Conservation (phyloP, 2,113 vertebrate species). For the Gymnogyps californianus region DNA sequence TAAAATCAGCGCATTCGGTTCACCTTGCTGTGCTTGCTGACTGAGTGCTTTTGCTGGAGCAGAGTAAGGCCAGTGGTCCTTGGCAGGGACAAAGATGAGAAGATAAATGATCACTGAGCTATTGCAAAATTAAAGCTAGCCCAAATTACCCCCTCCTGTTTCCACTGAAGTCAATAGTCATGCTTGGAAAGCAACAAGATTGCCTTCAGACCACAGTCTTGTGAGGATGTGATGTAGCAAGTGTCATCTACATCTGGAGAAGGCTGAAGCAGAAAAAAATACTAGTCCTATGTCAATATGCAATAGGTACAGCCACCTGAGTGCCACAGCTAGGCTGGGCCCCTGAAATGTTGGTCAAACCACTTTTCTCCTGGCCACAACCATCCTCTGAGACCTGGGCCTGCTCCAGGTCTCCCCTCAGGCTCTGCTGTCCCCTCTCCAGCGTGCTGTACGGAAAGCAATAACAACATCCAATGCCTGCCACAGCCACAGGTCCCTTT, state of each 20-base stretch:
- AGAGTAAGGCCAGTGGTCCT: not conserved
- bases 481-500: not conserved
- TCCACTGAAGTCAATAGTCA: not conserved
- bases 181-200: not conserved
- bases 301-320: not conserved
- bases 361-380: not conserved
- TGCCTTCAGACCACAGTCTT: not conserved
- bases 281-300: too few relatives aligned
- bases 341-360: not conserved
- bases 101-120: not conserved
- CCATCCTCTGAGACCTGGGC: too few relatives aligned
- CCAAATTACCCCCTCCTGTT: not conserved
- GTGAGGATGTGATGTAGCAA: not conserved
- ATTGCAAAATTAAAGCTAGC: not conserved
- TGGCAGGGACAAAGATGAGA: not conserved
- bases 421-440: not conserved
- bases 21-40: conserved; percentile 45
- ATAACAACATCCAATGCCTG: not conserved
- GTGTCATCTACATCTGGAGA: not conserved
- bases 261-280: not conserved
- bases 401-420: not conserved
- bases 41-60: conserved; percentile 9
- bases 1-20: conserved; percentile 29
- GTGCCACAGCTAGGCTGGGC: not conserved
- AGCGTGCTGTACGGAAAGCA: fast-evolving